A percentile compares a stretch with the other conserved stretches of the same genome.
phyloP scores from a whole-genome alignment of 2,113 vertebrate genomes.

The Struthidea cinerea region DNA sequence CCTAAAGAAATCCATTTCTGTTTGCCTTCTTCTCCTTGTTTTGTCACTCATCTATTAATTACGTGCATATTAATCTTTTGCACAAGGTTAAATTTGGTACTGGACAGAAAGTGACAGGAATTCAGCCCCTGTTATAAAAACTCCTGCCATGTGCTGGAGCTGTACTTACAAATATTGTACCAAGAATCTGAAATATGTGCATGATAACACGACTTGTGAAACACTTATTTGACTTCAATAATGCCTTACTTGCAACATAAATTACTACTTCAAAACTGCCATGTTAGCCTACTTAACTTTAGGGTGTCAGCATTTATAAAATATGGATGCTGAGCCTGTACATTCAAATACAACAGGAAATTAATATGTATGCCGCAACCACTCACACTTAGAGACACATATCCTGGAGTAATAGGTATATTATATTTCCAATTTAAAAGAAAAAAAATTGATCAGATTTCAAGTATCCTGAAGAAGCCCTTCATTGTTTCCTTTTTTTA shows the following conservation, averaged over 20 bases:
- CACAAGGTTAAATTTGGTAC: not conserved
- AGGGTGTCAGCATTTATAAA: not conserved
- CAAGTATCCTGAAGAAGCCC: conserved; percentile 43
- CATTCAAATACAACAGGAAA: conserved; percentile 26
- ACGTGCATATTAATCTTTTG: not conserved
- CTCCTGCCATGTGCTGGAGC: not conserved
- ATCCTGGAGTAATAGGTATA: conserved; percentile 34
- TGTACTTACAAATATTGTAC: not conserved
- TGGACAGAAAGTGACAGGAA: not conserved
- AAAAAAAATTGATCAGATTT: conserved; percentile 56
- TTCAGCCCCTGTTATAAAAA: not conserved
- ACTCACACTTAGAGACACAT: conserved; percentile 39
- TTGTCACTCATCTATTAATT: not conserved
- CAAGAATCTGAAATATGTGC: not conserved
- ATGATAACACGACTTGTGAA: not conserved
- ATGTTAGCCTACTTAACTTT: not conserved
- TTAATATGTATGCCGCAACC: conserved; percentile 14
- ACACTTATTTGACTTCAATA: conserved; percentile 1
- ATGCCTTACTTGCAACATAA: not conserved
- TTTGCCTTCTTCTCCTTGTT: not conserved
- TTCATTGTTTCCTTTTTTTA: conserved; percentile 30
- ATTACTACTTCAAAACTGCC: conserved; percentile 5
- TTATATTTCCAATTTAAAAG: conserved; percentile 56
- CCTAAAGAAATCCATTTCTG: not conserved
- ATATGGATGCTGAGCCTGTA: not conserved